A percentile compares a stretch with the other conserved stretches of the same genome.
phyloP scores from a whole-genome alignment of 2,888 invertebrate genomes.

The Leptopilina syphax region DNA sequence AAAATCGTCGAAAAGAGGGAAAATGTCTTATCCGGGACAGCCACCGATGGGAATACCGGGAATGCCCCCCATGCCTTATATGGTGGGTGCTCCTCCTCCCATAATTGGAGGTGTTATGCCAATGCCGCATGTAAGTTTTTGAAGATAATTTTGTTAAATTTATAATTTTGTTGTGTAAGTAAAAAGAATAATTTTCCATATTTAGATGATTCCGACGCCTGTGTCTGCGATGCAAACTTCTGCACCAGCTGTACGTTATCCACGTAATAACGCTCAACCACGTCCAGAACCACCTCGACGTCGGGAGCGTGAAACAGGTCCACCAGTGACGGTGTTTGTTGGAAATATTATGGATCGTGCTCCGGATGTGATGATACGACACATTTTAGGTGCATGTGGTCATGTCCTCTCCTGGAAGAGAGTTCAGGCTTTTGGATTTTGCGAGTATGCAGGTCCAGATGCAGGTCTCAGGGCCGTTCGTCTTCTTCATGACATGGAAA shows the following conservation, averaged over 20 bases:
- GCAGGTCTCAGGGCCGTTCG: conserved; percentile 96
- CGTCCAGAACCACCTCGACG: conserved; percentile 59
- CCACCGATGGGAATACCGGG: conserved; percentile 86
- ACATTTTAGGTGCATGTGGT: conserved; percentile 95
- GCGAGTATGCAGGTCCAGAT: conserved; percentile 97
- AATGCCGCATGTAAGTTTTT: conserved; percentile 83
- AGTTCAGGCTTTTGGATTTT: conserved; percentile 98
- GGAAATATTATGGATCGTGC: conserved; percentile 97
- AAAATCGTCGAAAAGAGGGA: conserved; percentile 19
- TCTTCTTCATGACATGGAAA: conserved; percentile 92
- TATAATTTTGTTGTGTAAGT: conserved; percentile 52
- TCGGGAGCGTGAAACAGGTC: conserved; percentile 80
- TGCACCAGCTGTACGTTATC: conserved; percentile 73
- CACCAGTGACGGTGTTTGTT: conserved; percentile 97
- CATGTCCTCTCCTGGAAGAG: conserved; percentile 97
- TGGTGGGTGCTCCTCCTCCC: conserved; percentile 80
- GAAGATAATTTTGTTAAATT: not conserved
- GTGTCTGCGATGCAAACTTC: conserved; percentile 76
- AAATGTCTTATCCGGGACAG: conserved; percentile 93
- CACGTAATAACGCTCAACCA: conserved; percentile 60
- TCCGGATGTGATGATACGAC: conserved; percentile 96
- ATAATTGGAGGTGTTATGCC: conserved; percentile 86
- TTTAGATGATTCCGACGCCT: conserved; percentile 77
- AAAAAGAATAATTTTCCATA: conserved; percentile 61
- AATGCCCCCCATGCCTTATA: conserved; percentile 84